Conservation (phyloP, 1,140 invertebrate genomes). For the Apis florea region DNA sequence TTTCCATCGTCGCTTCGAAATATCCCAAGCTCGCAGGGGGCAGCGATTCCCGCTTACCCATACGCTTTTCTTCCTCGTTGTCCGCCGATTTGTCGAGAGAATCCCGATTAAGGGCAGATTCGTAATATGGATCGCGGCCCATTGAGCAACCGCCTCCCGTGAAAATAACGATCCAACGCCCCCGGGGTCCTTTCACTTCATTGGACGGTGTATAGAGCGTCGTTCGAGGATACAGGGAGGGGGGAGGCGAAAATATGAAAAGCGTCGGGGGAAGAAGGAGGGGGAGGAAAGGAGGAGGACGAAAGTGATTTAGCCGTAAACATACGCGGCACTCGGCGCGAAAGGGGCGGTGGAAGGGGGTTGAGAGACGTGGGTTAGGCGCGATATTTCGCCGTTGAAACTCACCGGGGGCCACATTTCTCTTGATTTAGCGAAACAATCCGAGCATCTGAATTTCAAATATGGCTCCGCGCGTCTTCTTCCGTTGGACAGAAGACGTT, state of each 20-base stretch:
- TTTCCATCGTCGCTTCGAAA: slow-evolving; percentile 1
- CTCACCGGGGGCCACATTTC: slow-evolving; percentile 72
- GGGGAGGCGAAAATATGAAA: slow-evolving; percentile 51
- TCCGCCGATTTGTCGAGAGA: slow-evolving; percentile 41
- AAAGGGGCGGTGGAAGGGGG: neutral
- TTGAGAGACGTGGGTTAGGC: slow-evolving; percentile 21
- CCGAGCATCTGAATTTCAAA: slow-evolving; percentile 75
- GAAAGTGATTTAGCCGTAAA: slow-evolving; percentile 71
- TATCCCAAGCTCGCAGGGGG: slow-evolving; percentile 3
- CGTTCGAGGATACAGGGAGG: neutral
- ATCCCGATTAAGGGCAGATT: slow-evolving; percentile 63
- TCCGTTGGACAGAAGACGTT: no score
- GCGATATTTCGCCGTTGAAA: slow-evolving; percentile 63
- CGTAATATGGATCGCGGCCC: slow-evolving; percentile 66
- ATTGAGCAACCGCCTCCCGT: slow-evolving; percentile 65
- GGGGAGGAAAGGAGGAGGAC: no score
- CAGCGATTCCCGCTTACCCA: neutral
- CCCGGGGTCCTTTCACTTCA: slow-evolving; percentile 14
- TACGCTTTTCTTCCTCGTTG: slow-evolving; percentile 1
- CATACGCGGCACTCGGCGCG: slow-evolving; percentile 43
- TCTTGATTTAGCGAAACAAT: slow-evolving; percentile 76
- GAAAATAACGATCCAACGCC: slow-evolving; percentile 67
- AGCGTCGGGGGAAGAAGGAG: slow-evolving; percentile 38
- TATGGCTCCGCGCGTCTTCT: slow-evolving; percentile 46
- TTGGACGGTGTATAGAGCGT: neutral